Evolutionary conservation across 2,888 invertebrate genomes (phyloP).

Genomic region (Silvanus unidentatus): DNA sequence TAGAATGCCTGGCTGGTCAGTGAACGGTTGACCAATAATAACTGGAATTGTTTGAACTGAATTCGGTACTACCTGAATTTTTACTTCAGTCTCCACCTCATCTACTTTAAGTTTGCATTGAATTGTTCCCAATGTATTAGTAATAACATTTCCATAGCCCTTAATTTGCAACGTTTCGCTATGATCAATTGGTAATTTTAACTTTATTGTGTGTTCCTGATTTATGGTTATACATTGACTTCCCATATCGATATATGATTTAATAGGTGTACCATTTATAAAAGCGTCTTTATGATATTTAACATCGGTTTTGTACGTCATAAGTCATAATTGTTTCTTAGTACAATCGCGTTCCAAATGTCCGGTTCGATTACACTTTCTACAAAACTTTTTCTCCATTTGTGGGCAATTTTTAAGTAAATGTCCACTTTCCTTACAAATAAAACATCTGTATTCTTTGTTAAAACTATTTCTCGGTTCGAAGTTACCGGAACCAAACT

Average conservation of each 20-base stretch:
- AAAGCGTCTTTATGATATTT: conserved; percentile 5
- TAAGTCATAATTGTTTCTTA: neutral
- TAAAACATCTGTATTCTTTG: no score
- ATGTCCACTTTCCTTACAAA: no score
- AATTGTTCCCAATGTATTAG: neutral
- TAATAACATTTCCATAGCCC: neutral
- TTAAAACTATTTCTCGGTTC: no score
- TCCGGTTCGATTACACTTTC: no score
- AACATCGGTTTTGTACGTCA: conserved; percentile 1
- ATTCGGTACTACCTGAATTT: neutral
- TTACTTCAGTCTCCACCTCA: neutral
- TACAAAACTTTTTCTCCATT: no score
- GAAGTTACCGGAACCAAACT: no score
- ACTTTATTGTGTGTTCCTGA: neutral
- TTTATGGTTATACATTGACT: conserved; percentile 2
- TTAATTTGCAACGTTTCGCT: neutral
- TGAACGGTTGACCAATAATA: neutral
- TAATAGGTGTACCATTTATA: neutral
- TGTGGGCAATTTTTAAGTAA: no score
- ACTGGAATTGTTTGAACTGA: neutral
- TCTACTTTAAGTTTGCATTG: neutral
- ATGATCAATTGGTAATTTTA: neutral
- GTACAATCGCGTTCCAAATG: no score
- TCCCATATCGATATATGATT: conserved; percentile 3
- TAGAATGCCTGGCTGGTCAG: neutral